Evolutionary conservation across 1,140 invertebrate genomes (phyloP).

Genomic region (Zaprionus africanus): DNA sequence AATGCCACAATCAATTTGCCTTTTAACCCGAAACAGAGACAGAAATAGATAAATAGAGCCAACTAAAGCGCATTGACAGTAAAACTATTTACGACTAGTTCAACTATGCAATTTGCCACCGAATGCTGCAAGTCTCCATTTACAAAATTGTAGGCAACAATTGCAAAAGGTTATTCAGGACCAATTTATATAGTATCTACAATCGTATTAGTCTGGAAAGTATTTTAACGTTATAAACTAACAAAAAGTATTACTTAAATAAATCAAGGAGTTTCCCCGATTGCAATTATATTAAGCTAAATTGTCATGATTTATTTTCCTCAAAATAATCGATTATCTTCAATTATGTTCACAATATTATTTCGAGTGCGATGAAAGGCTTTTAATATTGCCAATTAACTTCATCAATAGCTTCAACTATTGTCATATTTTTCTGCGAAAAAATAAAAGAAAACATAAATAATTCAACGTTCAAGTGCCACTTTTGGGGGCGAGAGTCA

Average conservation of each 20-base stretch:
- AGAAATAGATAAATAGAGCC: constrained; percentile 1
- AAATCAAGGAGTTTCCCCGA: background rate
- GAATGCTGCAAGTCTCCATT: background rate
- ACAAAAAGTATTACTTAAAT: background rate
- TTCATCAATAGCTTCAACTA: background rate
- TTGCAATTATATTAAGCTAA: background rate
- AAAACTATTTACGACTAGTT: constrained; percentile 8
- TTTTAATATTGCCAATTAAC: background rate
- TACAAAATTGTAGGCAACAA: background rate
- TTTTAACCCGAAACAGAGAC: constrained; percentile 8
- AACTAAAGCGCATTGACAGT: constrained; percentile 28
- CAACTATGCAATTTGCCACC: constrained; percentile 3
- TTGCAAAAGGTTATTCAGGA: background rate
- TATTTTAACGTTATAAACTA: background rate
- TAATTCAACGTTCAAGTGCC: constrained; percentile 19
- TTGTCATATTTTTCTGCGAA: constrained; percentile 1
- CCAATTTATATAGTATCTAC: background rate
- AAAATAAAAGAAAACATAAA: background rate
- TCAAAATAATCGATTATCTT: background rate
- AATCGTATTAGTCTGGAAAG: background rate
- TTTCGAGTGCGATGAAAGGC: background rate
- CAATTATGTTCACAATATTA: background rate
- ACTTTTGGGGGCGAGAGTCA: constrained; percentile 37
- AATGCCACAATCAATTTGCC: constrained; percentile 57
- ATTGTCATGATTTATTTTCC: background rate